Evolutionary conservation across 1,140 invertebrate species (phyloP).

Genomic region (Drosophila sp.): DNA sequence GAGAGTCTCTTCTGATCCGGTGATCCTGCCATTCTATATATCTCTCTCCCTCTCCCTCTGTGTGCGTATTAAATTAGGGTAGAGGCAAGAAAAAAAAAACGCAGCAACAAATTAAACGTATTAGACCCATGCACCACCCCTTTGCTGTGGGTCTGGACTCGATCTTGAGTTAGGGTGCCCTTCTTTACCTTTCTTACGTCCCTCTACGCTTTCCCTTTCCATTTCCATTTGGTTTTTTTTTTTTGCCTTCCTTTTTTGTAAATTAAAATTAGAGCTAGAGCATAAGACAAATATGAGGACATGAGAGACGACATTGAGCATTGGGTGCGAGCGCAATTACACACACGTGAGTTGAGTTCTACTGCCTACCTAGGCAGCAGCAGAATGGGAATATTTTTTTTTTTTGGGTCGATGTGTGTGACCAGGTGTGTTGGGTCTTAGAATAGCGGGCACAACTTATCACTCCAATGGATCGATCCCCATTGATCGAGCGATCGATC

Average conservation of each 20-base stretch:
- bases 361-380: not conserved
- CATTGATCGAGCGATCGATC: conserved; percentile 36
- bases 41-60: conserved; percentile 57
- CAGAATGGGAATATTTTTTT: conserved; percentile 6
- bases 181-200: conserved; percentile 19
- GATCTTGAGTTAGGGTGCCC: conserved; percentile 36
- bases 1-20: not conserved
- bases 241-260: conserved; percentile 31
- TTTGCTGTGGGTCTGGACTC: conserved; percentile 52
- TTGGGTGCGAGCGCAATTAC: conserved; percentile 64
- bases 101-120: conserved; percentile 80
- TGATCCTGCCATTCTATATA: conserved; percentile 13
- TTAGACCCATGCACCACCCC: conserved; percentile 65
- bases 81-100: conserved; percentile 39
- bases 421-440: conserved; percentile 61
- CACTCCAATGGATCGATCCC: conserved; percentile 9
- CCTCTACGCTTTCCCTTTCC: conserved; percentile 15
- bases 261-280: conserved; percentile 82
- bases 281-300: conserved; percentile 61
- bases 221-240: conserved; percentile 17
- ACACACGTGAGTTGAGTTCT: conserved; percentile 10
- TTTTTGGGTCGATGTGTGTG: conserved; percentile 28
- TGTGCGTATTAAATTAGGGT: conserved; percentile 63
- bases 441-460: conserved; percentile 39
- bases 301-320: conserved; percentile 8